These are phyloP conservation scores for Hexactinellida sp. DNA, from an alignment of 37 sponge, comb jelly and placozoan genomes.

Conservation along the genomic window DNA sequence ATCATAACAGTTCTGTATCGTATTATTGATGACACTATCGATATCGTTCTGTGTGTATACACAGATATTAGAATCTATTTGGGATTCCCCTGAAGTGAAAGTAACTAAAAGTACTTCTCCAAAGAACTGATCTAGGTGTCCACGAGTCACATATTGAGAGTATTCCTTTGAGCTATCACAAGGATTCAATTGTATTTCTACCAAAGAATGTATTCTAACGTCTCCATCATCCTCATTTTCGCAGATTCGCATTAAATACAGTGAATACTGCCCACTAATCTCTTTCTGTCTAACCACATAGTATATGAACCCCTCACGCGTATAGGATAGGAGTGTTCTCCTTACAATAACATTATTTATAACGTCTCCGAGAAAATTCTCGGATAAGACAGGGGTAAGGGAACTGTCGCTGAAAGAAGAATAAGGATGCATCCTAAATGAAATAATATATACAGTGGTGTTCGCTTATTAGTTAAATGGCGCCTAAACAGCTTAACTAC, in stretches of 20 bases:
- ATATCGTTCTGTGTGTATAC: not conserved
- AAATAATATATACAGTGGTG: too few species aligned
- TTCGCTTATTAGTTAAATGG: too few species aligned
- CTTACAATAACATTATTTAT: too few species aligned
- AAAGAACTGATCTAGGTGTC: not conserved
- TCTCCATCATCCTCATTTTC: not conserved
- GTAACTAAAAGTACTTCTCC: not conserved
- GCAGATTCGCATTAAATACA: not conserved
- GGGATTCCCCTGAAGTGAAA: not conserved
- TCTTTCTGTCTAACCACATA: not conserved
- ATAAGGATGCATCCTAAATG: too few species aligned
- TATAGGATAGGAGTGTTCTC: not conserved
- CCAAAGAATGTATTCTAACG: not conserved
- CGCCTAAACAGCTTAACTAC: too few species aligned
- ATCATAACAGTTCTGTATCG: not conserved
- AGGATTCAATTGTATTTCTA: not conserved
- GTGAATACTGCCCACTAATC: not conserved
- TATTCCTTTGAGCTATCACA: not conserved
- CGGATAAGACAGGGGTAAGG: too few species aligned
- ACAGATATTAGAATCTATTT: not conserved
- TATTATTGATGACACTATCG: not conserved
- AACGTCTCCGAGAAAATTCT: not conserved
- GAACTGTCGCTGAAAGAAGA: too few species aligned
- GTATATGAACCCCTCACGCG: not conserved
- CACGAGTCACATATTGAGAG: not conserved